Evolutionary conservation across 2,113 vertebrate genomes (phyloP), one percentile per base, ranked within the genome.

Genomic region (Cichladusa arquata): DNA sequence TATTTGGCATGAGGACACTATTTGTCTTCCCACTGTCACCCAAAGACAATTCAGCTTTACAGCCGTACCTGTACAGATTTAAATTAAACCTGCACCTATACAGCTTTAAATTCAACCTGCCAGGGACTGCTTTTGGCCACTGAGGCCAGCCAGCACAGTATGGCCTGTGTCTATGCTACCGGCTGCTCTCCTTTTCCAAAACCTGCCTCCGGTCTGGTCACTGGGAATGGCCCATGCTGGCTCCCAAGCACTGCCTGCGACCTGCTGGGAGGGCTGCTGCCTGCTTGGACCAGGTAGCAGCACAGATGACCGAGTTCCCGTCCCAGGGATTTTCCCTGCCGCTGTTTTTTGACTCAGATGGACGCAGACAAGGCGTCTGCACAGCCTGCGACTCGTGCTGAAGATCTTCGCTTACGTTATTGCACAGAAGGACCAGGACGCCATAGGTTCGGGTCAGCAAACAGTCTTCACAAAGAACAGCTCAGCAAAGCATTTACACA

Each of bases 241-340:
- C 84, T 86, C 65, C 86, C 81, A 74, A 51, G 77, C 69, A 62
- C 74, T 96, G 93, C 96, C 90, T 72, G 74, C 79, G 7, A 34
- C 95, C 90, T 1, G 73, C 96, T 95, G 96, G 31, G 96, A 96
- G 25, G 77, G 60, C 93, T 96, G 96, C 93, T 96, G 95, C 92
- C 85, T 64, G 71, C 85, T 93, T 95, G 93, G 95, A 93, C 22
- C 3, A 0, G 58, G 62, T 36, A 93, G 28, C 40, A 42, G 88
- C 93, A 86, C 93, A 96, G 92, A 92, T 73, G 93, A 93, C 74
- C 0, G 14, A 92, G 88, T 92, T 95, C 85, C 82, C 70, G 0
- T 95, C 90, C 87, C 66, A 85, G 93, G 96, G 95, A 95, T 93
- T 96, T 94, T 96, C 96, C 96, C 85, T 95, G 88, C 44, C 57